A percentile compares a stretch with the other conserved stretches of the same genome.
Evolutionary conservation across 2,797 vertebrate species (phyloP).

Genomic region (Rhadinocentrus ornatus): DNA sequence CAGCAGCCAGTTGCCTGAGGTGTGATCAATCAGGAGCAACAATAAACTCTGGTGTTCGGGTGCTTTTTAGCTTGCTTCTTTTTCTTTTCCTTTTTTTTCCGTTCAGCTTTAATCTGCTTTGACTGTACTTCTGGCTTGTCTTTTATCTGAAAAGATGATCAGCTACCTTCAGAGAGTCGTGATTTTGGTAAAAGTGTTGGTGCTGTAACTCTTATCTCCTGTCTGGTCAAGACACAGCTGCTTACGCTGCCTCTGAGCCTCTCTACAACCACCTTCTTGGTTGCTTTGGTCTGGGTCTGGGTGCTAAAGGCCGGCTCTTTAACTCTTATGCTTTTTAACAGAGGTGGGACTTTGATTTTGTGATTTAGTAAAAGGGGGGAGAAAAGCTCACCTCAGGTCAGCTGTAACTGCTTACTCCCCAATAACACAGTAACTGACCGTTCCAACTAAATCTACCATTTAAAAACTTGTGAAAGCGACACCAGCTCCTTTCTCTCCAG

Average conservation of each 20-base stretch:
- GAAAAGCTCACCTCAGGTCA: constrained; percentile 94
- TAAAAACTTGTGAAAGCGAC: constrained; percentile 79
- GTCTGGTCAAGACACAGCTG: constrained; percentile 5
- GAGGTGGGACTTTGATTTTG: constrained; percentile 73
- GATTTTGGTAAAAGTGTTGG: constrained; percentile 24
- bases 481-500: constrained; percentile 77
- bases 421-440: constrained; percentile 71
- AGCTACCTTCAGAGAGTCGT: constrained; percentile 29
- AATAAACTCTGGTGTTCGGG: constrained; percentile 91
- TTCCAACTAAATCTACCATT: constrained; percentile 72
- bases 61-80: constrained; percentile 75
- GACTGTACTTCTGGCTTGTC: constrained; percentile 42
- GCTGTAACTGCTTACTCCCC: constrained; percentile 89
- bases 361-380: constrained; percentile 87
- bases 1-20: constrained; percentile 99
- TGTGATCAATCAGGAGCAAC: constrained; percentile 88
- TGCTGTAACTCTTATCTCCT: constrained; percentile 24
- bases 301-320: constrained; percentile 33
- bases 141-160: constrained; percentile 31
- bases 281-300: constrained; percentile 61
- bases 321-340: constrained; percentile 28
- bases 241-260: constrained; percentile 30
- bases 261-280: constrained; percentile 30
- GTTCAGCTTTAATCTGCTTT: constrained; percentile 45
- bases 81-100: constrained; percentile 19